Evolutionary conservation across 2,888 invertebrate genomes (phyloP), one percentile per base, ranked within the genome.

Genomic region (Camponotus fellah): DNA sequence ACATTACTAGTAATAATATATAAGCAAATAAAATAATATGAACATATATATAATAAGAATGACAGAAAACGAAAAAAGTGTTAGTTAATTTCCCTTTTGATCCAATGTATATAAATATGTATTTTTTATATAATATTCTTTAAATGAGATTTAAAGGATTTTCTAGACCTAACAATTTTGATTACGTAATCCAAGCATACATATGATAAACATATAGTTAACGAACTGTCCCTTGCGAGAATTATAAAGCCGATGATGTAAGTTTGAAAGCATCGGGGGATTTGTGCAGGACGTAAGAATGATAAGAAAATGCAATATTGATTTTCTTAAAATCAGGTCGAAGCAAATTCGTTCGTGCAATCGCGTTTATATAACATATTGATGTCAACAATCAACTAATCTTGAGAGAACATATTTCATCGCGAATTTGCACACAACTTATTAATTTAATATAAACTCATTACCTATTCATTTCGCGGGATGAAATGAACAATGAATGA

Each of bases 301-400:
- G 37, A 14, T 34, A 56, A 60, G 82, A 77, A 53, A 82, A 82
- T 66, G 26, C 32, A 26, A 66, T 58, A 82, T 82, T 60, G 77
- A 82, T 82, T 82, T 82, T 77, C 58, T 37, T n/a, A 66, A 53
- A 82, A 82, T 82, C 66, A 68, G 82, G 77, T 82, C 77, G 58
- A 17, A 65, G 26, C 26, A n/a, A 34, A 17, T 65, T 76, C 43
- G 34, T 43, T 46, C 40, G 60, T 72, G 37, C 60, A 72, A 79
- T 72, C 37, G 80, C 26, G 21, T 56, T 83, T 83, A 83, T 34
- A 10, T 71, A 83, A 83, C 17, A 34, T 37, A 71, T 46, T 17
- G 32, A 60, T 64, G 3, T 71, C 37, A 21, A 53, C 0, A 40
- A 37, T 46, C 26, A 26, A 34, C 6, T 34, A 14, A 26, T 46